A percentile compares a stretch with the other conserved stretches of the same genome.
Evolutionary conservation across 2,113 vertebrate genomes (phyloP).

Genomic region (Morphnarchus princeps): DNA sequence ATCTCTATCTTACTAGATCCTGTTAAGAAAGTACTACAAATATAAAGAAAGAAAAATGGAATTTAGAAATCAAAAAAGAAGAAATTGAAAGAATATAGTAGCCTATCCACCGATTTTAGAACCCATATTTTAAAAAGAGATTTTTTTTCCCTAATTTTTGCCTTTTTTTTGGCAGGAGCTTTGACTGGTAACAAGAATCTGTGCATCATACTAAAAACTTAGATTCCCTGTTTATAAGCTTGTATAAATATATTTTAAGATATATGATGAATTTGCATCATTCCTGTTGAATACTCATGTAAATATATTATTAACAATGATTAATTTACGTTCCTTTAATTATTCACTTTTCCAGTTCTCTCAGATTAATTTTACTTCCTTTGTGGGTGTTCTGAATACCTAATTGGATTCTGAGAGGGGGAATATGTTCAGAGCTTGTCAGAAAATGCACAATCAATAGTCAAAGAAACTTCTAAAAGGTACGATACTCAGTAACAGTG

Average conservation of each 20-base stretch:
- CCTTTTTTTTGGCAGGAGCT: neutral
- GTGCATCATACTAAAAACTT: neutral
- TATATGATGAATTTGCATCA: neutral
- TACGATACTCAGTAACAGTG: neutral
- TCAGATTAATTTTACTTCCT: neutral
- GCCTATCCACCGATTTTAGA: neutral
- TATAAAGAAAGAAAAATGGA: neutral
- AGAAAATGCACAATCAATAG: neutral
- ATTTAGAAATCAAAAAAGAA: neutral
- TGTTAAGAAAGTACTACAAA: neutral
- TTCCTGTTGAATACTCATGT: neutral
- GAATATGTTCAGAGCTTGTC: neutral
- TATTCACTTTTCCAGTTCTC: neutral
- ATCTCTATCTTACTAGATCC: neutral
- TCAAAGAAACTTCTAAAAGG: neutral
- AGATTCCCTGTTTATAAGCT: neutral
- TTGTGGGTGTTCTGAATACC: neutral
- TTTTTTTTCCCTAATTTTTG: neutral
- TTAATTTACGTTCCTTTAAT: neutral
- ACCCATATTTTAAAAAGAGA: neutral
- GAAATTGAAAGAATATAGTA: neutral
- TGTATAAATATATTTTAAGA: neutral
- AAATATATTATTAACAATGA: neutral
- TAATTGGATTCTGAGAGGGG: neutral
- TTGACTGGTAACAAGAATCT: neutral